Base-by-base conservation (phyloP, 37 sponge, comb jelly and placozoan species). In the Crambe crambe region DNA sequence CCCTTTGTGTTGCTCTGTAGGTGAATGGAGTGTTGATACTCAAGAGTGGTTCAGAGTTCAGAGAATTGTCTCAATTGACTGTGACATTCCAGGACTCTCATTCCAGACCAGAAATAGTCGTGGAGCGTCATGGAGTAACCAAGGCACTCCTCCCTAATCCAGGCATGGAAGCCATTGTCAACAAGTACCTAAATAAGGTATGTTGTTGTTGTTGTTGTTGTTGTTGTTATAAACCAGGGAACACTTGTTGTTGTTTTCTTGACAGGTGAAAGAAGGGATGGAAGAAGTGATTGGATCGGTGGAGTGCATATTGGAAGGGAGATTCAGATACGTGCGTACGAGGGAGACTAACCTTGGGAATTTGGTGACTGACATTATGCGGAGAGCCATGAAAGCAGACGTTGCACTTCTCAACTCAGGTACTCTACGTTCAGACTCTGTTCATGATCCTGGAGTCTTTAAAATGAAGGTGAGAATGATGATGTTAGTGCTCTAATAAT, bases 1-100 rank as follows among this genome's bases (percentile, higher is more conserved):
- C 6, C 51, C 51, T 47, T 47, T 47, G 51, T 47, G n/a, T n/a
- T 58, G 20, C 3, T 60, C 60, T n/a, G 5, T 34, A 86, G 92
- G 88, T 80, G 20, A 58, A 73, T 0, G 58, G 67, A 37, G 80
- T 77, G 6, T 37, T 76, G 2, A 65, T 94, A 38, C 47, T 89
- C 44, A 94, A 94, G 85, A 89, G 90, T 86, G 94, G 94, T 0
- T 86, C 90, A 62, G 94, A 94, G 56, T 94, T 94, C 66, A 58
- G 88, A 60, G 85, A 94, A 29, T 82, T 94, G 27, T 85, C 87
- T 2, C 78, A 89, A 57, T 56, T 94, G n/a, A 83, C 71, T 36
- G 71, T 93, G 22, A 68, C 61, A 15, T 76, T 87, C 23, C 35
- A 3, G 10, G 56, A 54, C 35, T 15, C 6, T 3, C 21, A 23